Conservation (phyloP, 1,140 invertebrate species). For the Galleria mellonella region DNA sequence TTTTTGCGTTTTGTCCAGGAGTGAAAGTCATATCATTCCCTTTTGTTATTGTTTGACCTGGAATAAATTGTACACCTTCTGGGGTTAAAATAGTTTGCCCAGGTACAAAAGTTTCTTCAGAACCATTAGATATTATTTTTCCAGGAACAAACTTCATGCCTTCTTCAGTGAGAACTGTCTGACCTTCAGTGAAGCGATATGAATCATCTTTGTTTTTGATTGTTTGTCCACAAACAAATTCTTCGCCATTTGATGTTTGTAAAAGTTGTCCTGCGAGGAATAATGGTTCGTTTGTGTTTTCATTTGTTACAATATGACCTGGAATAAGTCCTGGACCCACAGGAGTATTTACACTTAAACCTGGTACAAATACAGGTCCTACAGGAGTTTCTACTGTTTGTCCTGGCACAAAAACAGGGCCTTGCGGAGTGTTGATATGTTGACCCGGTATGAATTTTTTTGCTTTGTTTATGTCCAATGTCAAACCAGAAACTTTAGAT, state of each 20-base stretch:
- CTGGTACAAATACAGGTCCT: conserved; percentile 82
- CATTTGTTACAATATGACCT: conserved; percentile 79
- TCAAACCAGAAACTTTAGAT: conserved; percentile 78
- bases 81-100: conserved; percentile 81
- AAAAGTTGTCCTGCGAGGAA: conserved; percentile 82
- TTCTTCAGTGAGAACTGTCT: conserved; percentile 78
- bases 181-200: conserved; percentile 78
- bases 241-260: conserved; percentile 75
- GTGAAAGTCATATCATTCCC: conserved; percentile 77
- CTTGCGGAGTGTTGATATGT: conserved; percentile 80
- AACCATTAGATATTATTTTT: conserved; percentile 68
- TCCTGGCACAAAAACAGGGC: conserved; percentile 82
- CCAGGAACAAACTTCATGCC: conserved; percentile 82
- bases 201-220: conserved; percentile 76
- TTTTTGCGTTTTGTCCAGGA: conserved; percentile 78
- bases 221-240: conserved; percentile 81
- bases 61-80: conserved; percentile 77
- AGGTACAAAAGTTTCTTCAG: conserved; percentile 76
- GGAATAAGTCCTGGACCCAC: conserved; percentile 80
- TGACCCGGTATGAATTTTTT: conserved; percentile 81
- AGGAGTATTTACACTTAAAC: conserved; percentile 81
- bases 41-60: conserved; percentile 77
- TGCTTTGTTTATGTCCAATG: conserved; percentile 78
- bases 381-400: conserved; percentile 82
- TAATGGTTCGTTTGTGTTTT: conserved; percentile 75